These are phyloP conservation scores for Onychomys leucogaster DNA, from an alignment of 2,797 vertebrate species.

Conservation along the genomic window DNA sequence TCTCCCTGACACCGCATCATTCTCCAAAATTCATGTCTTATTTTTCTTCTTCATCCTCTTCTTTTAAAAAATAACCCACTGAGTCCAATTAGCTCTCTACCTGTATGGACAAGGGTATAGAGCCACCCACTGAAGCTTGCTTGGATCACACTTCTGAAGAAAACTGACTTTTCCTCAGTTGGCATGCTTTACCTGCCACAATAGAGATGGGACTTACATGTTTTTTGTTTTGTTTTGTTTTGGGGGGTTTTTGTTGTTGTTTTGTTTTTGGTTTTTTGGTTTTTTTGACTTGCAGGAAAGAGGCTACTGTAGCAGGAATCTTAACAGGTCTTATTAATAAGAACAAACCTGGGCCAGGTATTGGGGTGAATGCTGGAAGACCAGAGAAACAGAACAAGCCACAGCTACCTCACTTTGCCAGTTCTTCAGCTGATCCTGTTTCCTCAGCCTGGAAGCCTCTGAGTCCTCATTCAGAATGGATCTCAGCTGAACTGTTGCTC, in stretches of 20 bases:
- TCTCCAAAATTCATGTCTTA: background rate
- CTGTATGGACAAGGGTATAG: background rate
- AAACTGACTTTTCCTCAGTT: background rate
- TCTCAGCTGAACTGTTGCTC: no score
- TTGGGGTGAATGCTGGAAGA: no score
- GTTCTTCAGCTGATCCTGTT: no score
- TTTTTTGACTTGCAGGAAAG: conserved; percentile 9
- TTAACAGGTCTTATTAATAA: no score
- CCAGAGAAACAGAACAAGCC: no score
- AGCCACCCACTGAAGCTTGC: background rate
- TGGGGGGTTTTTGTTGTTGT: no score
- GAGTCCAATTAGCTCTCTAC: background rate
- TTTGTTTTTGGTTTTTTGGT: no score
- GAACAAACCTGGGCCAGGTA: no score
- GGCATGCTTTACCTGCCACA: background rate
- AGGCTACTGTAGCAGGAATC: no score
- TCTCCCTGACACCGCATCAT: background rate
- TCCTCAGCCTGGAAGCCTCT: no score
- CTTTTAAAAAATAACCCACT: background rate
- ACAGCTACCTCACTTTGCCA: no score
- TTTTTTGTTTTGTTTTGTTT: background rate
- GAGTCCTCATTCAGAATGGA: no score
- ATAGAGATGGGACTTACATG: background rate
- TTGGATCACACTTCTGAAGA: background rate
- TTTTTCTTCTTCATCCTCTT: background rate